Evolutionary conservation across 2,113 vertebrate genomes (phyloP).

Genomic region (Gallinago jamesoni): DNA sequence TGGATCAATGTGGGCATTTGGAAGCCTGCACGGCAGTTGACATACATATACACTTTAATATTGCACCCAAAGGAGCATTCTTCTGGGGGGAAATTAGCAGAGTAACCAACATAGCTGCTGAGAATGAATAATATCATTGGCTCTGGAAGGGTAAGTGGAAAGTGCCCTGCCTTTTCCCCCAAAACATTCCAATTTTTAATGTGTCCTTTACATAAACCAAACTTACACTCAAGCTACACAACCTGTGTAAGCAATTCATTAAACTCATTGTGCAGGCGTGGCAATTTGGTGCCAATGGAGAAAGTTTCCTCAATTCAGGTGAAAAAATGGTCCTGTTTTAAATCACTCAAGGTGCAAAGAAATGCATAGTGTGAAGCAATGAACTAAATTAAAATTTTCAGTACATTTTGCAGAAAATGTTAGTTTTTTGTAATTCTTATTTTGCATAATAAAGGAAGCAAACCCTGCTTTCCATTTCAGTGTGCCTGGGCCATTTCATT

Average conservation of each 20-base stretch:
- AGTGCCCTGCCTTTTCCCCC: neutral
- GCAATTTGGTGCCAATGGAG: neutral
- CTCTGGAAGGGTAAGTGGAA: constrained; percentile 38
- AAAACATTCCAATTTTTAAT: constrained; percentile 12
- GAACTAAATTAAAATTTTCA: neutral
- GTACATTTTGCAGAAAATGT: neutral
- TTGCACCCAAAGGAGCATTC: constrained; percentile 38
- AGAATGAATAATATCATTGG: constrained; percentile 45
- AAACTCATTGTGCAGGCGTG: neutral
- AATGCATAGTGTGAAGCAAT: neutral
- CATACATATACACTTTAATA: constrained; percentile 30
- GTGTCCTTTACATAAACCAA: neutral
- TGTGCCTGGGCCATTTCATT: neutral
- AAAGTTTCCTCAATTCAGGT: neutral
- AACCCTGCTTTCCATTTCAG: neutral
- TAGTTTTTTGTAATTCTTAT: neutral
- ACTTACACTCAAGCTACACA: neutral
- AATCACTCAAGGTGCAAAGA: neutral
- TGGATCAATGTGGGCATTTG: constrained; percentile 52
- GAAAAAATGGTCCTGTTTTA: constrained; percentile 4
- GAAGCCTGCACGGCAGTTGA: neutral
- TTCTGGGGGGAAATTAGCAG: constrained; percentile 21
- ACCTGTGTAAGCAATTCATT: neutral
- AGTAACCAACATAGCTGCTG: neutral
- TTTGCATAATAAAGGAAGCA: neutral